Evolutionary conservation across 2,888 invertebrate species (phyloP).

Genomic region (Metopia argyrocephala): DNA sequence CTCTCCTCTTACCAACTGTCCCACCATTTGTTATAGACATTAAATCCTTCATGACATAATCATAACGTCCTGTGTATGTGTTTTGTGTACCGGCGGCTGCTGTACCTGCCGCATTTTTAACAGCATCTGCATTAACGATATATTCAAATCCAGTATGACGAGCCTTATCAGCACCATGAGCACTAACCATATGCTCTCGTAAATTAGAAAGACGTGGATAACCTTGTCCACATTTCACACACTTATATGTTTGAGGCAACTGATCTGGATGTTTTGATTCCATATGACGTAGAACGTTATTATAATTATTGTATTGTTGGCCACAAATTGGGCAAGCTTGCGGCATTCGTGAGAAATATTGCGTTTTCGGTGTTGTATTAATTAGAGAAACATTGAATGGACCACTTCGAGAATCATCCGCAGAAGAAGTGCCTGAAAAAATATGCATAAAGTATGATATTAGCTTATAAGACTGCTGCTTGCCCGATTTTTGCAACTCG

Average conservation of each 20-base stretch:
- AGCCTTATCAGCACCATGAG: conserved; percentile 75
- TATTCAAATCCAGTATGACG: conserved; percentile 76
- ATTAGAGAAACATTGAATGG: conserved; percentile 53
- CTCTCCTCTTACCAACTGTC: conserved; percentile 71
- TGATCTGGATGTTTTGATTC: conserved; percentile 79
- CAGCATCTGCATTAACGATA: conserved; percentile 76
- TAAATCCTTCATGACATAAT: conserved; percentile 78
- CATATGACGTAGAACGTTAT: conserved; percentile 78
- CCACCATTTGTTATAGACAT: conserved; percentile 78
- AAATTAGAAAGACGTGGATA: conserved; percentile 78
- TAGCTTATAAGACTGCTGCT: too few relatives aligned
- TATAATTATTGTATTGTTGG: conserved; percentile 78
- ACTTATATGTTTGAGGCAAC: conserved; percentile 78
- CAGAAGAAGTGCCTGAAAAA: conserved; percentile 69
- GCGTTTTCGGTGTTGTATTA: conserved; percentile 71
- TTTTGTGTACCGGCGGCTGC: conserved; percentile 67
- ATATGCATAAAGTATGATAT: not conserved
- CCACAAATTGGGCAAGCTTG: conserved; percentile 78
- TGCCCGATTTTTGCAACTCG: too few relatives aligned
- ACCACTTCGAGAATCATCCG: conserved; percentile 72
- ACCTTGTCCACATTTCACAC: conserved; percentile 76
- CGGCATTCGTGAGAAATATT: conserved; percentile 76
- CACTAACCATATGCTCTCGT: conserved; percentile 77
- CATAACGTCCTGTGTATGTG: conserved; percentile 75
- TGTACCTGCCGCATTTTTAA: conserved; percentile 70